Evolutionary conservation across 2,888 invertebrate species (phyloP).

Genomic region (Xestia ashworthii): DNA sequence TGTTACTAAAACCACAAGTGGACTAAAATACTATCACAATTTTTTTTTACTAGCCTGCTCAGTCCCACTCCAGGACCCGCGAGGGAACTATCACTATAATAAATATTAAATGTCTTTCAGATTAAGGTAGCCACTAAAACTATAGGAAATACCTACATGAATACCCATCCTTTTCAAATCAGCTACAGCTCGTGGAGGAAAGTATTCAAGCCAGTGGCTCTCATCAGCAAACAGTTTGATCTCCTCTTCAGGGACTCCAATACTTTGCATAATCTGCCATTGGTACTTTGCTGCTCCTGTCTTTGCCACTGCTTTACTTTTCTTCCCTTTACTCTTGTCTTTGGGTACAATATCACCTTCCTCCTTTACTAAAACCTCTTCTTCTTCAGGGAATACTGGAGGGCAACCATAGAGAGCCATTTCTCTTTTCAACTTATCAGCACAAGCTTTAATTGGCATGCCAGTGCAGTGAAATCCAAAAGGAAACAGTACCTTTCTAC

Average conservation of each 20-base stretch:
- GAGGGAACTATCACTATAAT: not conserved
- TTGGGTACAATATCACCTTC: conserved; percentile 92
- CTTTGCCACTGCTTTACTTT: conserved; percentile 98
- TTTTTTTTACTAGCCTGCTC: no score
- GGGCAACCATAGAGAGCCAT: conserved; percentile 98
- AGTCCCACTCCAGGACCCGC: no score
- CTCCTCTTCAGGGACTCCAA: conserved; percentile 97
- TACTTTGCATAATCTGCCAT: conserved; percentile 99
- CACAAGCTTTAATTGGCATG: conserved; percentile 99
- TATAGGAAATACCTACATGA: conserved; percentile 91
- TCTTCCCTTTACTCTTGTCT: conserved; percentile 95
- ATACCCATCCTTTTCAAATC: conserved; percentile 97
- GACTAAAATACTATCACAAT: not conserved
- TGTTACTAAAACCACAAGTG: not conserved
- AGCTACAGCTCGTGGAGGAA: conserved; percentile 96
- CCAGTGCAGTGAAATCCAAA: conserved; percentile 99
- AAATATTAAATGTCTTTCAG: not conserved
- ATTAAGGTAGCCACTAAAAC: not conserved
- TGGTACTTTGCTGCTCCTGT: conserved; percentile 97
- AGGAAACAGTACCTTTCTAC: conserved; percentile 97
- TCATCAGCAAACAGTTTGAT: conserved; percentile 98
- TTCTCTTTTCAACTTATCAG: conserved; percentile 98
- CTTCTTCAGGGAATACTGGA: conserved; percentile 95
- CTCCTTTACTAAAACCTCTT: conserved; percentile 85
- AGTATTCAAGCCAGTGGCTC: conserved; percentile 98